Base-by-base conservation (phyloP, 1,140 invertebrate genomes). In the Aphaenogaster floridana region DNA sequence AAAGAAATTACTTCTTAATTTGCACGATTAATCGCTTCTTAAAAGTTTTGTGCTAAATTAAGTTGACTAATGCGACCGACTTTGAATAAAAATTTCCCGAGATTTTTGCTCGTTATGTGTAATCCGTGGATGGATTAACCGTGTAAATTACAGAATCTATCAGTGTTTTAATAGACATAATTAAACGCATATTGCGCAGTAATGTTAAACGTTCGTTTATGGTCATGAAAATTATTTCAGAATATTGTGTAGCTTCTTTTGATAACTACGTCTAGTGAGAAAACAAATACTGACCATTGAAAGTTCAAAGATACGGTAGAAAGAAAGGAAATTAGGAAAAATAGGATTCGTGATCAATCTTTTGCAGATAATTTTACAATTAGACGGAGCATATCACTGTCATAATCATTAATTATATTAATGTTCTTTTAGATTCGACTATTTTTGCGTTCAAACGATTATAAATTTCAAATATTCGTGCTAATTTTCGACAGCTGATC, bases 311-410 rank as follows among this genome's bases (percentile, higher is more conserved):
- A 48, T 68, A 81, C 0, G 7, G 9, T 45, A 59, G 28, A 6
- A 45, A 84, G 17, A 34, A 63, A 3, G 7, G 17, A 77, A 52
- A n/a, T 17, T 1, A 28, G 11, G 42, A 34, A 1, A 45, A 83
- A 54, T 21, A 81, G n/a, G 68, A 79, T 64, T 59, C n/a, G 45
- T n/a, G 48, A 80, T 42, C 15, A 21, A 42, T 39, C 21, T 39
- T 54, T 76, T 45, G 15, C 48, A 8, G n/a, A 71, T 71, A 54
- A 81, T 81, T 81, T 81, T 81, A 81, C 15, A 54, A 66, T 57
- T 54, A 79, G 57, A 57, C 54, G 21, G 15, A 79, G 87, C 66
- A 68, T 88, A 79, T 78, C 72, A 77, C 61, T 88, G n/a, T 88
- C 52, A 52, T 66, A 88, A 85, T 89, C 72, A 78, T 64, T 87